Evolutionary conservation across 2,888 invertebrate species (phyloP).

Genomic region (Sarcophaga variegata): DNA sequence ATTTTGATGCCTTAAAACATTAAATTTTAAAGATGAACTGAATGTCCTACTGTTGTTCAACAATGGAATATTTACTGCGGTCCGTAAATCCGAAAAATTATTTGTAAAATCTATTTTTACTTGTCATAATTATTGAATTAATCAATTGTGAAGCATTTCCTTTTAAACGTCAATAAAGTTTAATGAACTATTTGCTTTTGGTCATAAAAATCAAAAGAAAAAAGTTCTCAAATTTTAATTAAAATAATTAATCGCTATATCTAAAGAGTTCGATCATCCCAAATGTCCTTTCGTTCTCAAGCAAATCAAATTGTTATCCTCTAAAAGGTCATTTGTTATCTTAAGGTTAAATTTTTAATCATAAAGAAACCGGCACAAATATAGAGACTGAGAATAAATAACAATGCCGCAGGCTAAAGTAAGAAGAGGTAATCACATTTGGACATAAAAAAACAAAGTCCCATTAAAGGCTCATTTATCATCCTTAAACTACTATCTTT

Average conservation of each 20-base stretch:
- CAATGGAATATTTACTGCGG: too few relatives aligned
- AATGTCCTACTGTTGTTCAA: too few relatives aligned
- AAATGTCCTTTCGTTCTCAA: neutral
- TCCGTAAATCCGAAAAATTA: too few relatives aligned
- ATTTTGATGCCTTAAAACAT: too few relatives aligned
- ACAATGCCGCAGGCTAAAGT: neutral
- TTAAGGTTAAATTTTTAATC: neutral
- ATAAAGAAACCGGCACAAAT: neutral
- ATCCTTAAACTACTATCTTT: conserved; percentile 7
- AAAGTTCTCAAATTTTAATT: too few relatives aligned
- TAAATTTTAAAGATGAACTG: too few relatives aligned
- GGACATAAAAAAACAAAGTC: conserved; percentile 20
- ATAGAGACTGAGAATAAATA: neutral
- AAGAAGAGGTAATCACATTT: neutral
- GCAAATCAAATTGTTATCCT: neutral
- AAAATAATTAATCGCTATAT: neutral
- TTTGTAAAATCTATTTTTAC: too few relatives aligned
- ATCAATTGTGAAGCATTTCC: too few relatives aligned
- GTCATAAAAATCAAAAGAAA: too few relatives aligned
- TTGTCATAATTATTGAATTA: too few relatives aligned
- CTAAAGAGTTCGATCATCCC: neutral
- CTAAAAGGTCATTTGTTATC: conserved; percentile 21
- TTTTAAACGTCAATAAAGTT: too few relatives aligned
- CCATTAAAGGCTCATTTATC: conserved; percentile 51
- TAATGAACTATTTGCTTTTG: too few relatives aligned